A percentile compares a stretch with the other conserved stretches of the same genome.
Conservation (phyloP, 2,888 invertebrate species). For the Ligdia adustata region DNA sequence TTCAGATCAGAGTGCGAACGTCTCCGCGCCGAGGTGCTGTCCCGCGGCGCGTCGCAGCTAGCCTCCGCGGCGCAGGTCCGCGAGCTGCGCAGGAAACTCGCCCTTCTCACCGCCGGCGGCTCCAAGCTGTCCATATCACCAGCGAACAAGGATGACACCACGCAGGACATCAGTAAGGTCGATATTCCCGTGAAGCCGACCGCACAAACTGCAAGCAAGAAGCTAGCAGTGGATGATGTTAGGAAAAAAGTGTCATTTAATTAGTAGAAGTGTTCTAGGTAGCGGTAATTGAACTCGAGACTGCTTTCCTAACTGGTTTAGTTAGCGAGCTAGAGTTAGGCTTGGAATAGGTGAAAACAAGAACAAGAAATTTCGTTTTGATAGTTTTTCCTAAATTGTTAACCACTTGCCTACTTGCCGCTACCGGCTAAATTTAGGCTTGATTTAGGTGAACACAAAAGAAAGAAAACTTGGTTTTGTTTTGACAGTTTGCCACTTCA, state of each 20-base stretch:
- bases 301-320: too few relatives aligned
- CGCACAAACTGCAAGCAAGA: conserved; percentile 31
- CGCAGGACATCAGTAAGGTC: conserved; percentile 32
- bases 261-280: conserved; percentile 31
- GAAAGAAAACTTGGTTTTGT: too few relatives aligned
- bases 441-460: too few relatives aligned
- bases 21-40: conserved; percentile 63
- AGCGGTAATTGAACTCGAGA: too few relatives aligned
- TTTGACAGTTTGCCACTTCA: too few relatives aligned
- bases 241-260: conserved; percentile 76
- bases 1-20: conserved; percentile 65
- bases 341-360: too few relatives aligned
- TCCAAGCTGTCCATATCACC: conserved; percentile 31
- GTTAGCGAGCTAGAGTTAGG: too few relatives aligned
- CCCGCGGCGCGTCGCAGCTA: conserved; percentile 66
- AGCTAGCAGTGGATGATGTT: conserved; percentile 55
- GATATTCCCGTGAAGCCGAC: conserved; percentile 43
- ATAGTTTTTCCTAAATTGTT: too few relatives aligned
- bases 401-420: too few relatives aligned
- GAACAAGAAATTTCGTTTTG: too few relatives aligned
- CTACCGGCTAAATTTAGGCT: too few relatives aligned
- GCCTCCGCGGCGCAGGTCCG: conserved; percentile 66
- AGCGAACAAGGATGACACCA: conserved; percentile 26
- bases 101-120: conserved; percentile 40
- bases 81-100: conserved; percentile 66